A percentile compares a stretch with the other conserved stretches of the same genome.
Evolutionary conservation across 1,140 invertebrate genomes (phyloP).

Genomic region (Aphis craccivora): DNA sequence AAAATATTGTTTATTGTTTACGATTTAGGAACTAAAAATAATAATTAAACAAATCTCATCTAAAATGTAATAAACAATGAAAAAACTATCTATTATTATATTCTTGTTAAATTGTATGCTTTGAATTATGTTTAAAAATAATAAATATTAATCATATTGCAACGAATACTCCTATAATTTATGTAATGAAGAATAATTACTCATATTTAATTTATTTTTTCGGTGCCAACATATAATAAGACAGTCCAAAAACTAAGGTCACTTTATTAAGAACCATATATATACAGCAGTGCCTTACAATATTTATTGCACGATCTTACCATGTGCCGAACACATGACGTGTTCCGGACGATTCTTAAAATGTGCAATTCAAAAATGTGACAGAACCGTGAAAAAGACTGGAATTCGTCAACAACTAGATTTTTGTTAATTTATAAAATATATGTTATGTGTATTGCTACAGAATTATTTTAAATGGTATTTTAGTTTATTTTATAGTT

Average conservation of each 20-base stretch:
- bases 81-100: neutral
- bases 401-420: neutral
- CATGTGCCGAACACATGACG: slow-evolving; percentile 34
- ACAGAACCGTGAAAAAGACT: neutral
- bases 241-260: slow-evolving; percentile 24
- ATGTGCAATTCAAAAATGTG: slow-evolving; percentile 17
- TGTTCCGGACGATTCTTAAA: neutral
- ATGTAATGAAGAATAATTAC: slow-evolving; percentile 37
- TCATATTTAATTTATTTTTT: neutral
- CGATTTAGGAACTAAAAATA: neutral
- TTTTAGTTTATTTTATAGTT: slow-evolving; percentile 28
- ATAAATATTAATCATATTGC: neutral
- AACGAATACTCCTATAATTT: neutral
- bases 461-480: neutral
- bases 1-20: neutral
- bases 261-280: slow-evolving; percentile 25
- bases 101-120: neutral
- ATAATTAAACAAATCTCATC: neutral
- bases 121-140: neutral
- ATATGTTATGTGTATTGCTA: neutral
- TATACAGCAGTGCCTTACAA: neutral
- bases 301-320: neutral
- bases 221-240: neutral
- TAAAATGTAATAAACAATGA: neutral
- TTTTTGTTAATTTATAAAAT: slow-evolving; percentile 23